A percentile compares a stretch with the other conserved stretches of the same genome.
phyloP scores from a whole-genome alignment of 1,140 invertebrate species.

The Drosophila parvula region DNA sequence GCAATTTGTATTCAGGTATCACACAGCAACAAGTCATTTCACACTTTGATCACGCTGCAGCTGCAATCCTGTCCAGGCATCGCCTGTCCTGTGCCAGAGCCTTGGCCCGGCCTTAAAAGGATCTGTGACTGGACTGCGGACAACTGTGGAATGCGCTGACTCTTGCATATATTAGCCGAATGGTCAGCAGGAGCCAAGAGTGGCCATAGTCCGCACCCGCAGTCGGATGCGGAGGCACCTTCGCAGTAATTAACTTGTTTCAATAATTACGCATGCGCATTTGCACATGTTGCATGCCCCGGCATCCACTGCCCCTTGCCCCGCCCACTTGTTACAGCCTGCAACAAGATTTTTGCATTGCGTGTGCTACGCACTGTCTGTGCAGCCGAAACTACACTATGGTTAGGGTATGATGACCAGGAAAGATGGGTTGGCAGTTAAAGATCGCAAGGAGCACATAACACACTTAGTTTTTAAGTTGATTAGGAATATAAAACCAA shows the following conservation, averaged over 20 bases:
- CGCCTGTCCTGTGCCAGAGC: constrained; percentile 38
- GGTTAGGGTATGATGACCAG: constrained; percentile 7
- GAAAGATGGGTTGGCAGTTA: background rate
- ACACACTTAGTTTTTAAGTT: fast-evolving
- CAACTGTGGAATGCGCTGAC: constrained; percentile 61
- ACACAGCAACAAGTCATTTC: constrained; percentile 81
- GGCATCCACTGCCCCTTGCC: constrained; percentile 28
- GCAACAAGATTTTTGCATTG: constrained; percentile 82
- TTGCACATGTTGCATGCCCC: constrained; percentile 72
- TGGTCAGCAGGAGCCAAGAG: constrained; percentile 28
- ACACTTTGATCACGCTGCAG: constrained; percentile 79
- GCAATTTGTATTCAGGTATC: constrained; percentile 79
- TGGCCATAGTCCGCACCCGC: constrained; percentile 30
- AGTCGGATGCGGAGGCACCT: constrained; percentile 57
- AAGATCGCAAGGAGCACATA: background rate
- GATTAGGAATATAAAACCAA: background rate
- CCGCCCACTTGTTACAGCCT: constrained; percentile 54
- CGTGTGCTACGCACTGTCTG: constrained; percentile 57
- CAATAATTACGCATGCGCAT: constrained; percentile 82
- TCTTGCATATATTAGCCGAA: constrained; percentile 70
- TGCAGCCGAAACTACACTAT: background rate
- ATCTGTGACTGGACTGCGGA: constrained; percentile 50
- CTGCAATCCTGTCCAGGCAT: constrained; percentile 33
- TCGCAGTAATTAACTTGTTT: constrained; percentile 81
- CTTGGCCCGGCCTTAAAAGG: constrained; percentile 71